These are phyloP conservation scores for Drosophila takahashii DNA, from an alignment of 1,140 invertebrate species.

Conservation along the genomic window DNA sequence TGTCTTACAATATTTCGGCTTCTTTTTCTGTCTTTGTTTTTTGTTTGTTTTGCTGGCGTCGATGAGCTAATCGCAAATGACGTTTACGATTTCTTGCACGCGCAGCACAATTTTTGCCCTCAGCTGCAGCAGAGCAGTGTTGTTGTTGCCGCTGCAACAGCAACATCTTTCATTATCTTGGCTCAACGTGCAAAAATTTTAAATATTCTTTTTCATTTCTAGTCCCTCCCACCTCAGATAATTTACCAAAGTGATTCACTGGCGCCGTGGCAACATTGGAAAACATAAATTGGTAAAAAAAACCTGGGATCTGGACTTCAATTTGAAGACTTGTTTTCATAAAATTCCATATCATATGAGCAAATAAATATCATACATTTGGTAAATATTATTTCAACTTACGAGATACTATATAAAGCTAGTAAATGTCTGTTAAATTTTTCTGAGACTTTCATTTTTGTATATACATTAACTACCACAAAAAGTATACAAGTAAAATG, in stretches of 20 bases:
- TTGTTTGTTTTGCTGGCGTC: conserved; percentile 55
- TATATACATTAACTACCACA: too few relatives aligned
- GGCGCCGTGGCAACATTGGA: conserved; percentile 3
- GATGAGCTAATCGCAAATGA: conserved; percentile 77
- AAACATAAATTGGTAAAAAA: too few relatives aligned
- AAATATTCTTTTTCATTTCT: conserved; percentile 45
- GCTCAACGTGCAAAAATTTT: conserved; percentile 63
- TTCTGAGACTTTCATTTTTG: too few relatives aligned
- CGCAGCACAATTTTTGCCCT: conserved; percentile 65
- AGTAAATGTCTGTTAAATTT: too few relatives aligned
- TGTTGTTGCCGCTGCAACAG: conserved; percentile 31
- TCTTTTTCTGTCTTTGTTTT: conserved; percentile 33
- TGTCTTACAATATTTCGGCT: conserved; percentile 53
- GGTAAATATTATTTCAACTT: too few relatives aligned
- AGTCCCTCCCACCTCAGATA: conserved; percentile 26
- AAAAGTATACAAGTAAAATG: too few relatives aligned
- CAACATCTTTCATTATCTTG: conserved; percentile 41
- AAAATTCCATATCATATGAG: too few relatives aligned
- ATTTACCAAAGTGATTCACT: conserved; percentile 23
- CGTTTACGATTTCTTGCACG: conserved; percentile 72
- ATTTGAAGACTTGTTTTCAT: neutral
- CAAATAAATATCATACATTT: too few relatives aligned
- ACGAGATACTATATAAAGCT: too few relatives aligned
- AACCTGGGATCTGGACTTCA: neutral
- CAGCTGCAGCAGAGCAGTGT: conserved; percentile 51